Percentiles rank a stretch among this genome's conserved stretches.
Conservation (phyloP, 2,888 invertebrate species). For the Aphidoletes aphidimyza region DNA sequence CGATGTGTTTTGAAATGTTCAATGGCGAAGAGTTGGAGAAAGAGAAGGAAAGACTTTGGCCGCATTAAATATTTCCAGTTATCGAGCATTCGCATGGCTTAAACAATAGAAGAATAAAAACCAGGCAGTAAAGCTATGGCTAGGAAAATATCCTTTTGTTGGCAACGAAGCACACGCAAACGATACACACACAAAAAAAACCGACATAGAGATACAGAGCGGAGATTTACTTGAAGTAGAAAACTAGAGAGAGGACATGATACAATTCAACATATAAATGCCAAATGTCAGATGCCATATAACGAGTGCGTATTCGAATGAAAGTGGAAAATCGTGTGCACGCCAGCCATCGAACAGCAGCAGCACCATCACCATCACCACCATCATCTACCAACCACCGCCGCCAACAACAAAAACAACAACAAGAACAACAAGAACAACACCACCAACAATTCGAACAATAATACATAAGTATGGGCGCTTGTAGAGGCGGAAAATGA, state of each 20-base stretch:
- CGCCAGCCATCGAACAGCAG: neutral
- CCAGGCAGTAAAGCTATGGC: neutral
- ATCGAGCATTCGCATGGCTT: neutral
- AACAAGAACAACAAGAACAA: neutral
- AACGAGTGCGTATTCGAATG: conserved; percentile 24
- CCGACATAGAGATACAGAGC: neutral
- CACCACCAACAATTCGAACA: neutral
- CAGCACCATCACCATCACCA: neutral
- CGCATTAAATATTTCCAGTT: conserved; percentile 28
- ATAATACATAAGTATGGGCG: neutral
- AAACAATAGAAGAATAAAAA: neutral
- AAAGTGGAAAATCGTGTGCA: conserved; percentile 34
- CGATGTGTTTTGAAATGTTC: neutral
- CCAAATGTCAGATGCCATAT: conserved; percentile 46
- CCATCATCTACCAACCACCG: neutral
- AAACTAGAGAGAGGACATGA: neutral
- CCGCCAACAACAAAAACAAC: neutral
- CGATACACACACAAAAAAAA: neutral
- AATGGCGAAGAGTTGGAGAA: neutral
- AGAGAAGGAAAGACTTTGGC: neutral
- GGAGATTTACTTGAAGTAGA: neutral
- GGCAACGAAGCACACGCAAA: neutral
- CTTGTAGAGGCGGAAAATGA: conserved; percentile 36
- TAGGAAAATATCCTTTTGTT: neutral
- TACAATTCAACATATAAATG: neutral